Evolutionary conservation across 2,888 invertebrate species (phyloP), one percentile per base, ranked within the genome.

Genomic region (Meta bourneti): DNA sequence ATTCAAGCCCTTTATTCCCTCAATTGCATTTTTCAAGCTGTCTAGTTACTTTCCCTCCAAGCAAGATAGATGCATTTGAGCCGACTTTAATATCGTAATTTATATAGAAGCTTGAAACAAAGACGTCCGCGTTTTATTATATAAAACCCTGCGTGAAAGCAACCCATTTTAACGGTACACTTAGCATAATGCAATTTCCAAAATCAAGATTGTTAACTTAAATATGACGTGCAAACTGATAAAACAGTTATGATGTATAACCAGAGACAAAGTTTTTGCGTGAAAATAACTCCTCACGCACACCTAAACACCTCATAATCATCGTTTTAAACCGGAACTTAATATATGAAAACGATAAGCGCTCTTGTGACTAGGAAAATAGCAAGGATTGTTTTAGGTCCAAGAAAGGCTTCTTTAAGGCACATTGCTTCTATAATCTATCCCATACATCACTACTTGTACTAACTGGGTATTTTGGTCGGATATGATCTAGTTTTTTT

Each of bases 181-280:
- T 61, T 61, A 61, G 61, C 61, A 61, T 61, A 61, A 61, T 61
- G 61, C 16, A 16, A 61, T 61, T 61, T 61, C 7, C 61, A 16
- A 61, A 61, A 61, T 61, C 11, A 61, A 61, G 61, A 61, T 61
- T 61, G 61, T 61, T 61, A 16, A 16, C 61, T 61, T 61, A 61
- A 61, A 61, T 61, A 61, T 61, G 61, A 61, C 61, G 61, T 61
- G 61, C 61, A 61, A 61, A 61, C 61, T 61, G 61, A 61, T 61
- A 61, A 34, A 61, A 61, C 61, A 61, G 61, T 61, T 16, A 61
- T 61, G 61, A 61, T 61, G 61, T 61, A 61, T 61, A 61, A 61
- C 61, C 61, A 9, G 11, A 61, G 61, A 61, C 61, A 61, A 9
- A 61, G 61, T 16, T 61, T 61, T 61, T 61, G 61, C 61, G 61